Percentiles rank a stretch among this genome's conserved stretches.
Conservation (phyloP, 2,888 invertebrate genomes). For the Phania funesta region DNA sequence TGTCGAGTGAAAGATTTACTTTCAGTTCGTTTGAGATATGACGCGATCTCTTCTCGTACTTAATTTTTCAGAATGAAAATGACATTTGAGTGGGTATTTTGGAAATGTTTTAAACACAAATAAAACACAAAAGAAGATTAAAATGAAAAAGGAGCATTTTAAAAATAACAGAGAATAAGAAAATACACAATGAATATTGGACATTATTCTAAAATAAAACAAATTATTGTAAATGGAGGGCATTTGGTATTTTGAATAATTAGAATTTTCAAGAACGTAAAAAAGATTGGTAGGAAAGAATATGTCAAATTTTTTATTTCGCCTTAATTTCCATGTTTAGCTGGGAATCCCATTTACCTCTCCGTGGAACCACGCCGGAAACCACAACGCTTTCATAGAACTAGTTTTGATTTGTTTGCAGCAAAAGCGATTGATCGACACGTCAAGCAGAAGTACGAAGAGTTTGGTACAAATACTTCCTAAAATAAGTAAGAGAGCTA, state of each 20-base stretch:
- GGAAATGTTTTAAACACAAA: slow-evolving; percentile 24
- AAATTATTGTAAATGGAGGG: slow-evolving; percentile 7
- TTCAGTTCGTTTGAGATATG: slow-evolving; percentile 36
- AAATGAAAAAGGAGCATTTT: neutral
- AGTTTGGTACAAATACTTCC: no score
- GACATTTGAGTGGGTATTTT: slow-evolving; percentile 63
- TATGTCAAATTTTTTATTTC: no score
- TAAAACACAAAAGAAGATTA: neutral
- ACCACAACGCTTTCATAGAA: no score
- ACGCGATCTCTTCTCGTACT: slow-evolving; percentile 46
- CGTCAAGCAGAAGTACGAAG: no score
- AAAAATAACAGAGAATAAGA: neutral
- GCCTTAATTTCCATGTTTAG: no score
- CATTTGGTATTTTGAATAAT: neutral
- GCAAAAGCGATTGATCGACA: no score
- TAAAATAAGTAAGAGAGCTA: no score
- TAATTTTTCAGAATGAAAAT: slow-evolving; percentile 36
- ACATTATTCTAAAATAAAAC: slow-evolving; percentile 28
- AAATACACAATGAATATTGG: neutral
- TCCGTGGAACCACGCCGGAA: no score
- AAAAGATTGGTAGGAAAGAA: no score
- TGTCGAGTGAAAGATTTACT: slow-evolving; percentile 46
- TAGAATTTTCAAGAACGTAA: no score
- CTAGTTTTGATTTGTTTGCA: no score
- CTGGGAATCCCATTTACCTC: no score